Conservation (phyloP, 2,113 vertebrate genomes). For the Danio rerio region GRCz12tu NC_133178.1:31813501-31814000, state of each 20-base stretch:
- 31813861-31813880: slow-evolving; percentile 5
- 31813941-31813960: background rate
- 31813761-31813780: too few relatives aligned
- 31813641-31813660: background rate
- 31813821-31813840: slow-evolving; percentile 17
- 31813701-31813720: background rate
- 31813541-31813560: too few relatives aligned
- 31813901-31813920: background rate
- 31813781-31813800: too few relatives aligned
- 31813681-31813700: too few relatives aligned
- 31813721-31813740: too few relatives aligned
- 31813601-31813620: background rate
- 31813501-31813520: background rate
- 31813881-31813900: too few relatives aligned
- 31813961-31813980: slow-evolving; percentile 40
- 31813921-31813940: background rate
- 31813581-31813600: background rate
- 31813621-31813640: background rate
- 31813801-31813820: too few relatives aligned
- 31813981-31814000: slow-evolving; percentile 4
- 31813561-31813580: too few relatives aligned
- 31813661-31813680: too few relatives aligned
- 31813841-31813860: slow-evolving; percentile 24
- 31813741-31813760: too few relatives aligned
- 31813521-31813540: too few relatives aligned